These are phyloP conservation scores for Cyprinodon diabolis DNA, from an alignment of 2,797 vertebrate species.

Conservation along the genomic window DNA sequence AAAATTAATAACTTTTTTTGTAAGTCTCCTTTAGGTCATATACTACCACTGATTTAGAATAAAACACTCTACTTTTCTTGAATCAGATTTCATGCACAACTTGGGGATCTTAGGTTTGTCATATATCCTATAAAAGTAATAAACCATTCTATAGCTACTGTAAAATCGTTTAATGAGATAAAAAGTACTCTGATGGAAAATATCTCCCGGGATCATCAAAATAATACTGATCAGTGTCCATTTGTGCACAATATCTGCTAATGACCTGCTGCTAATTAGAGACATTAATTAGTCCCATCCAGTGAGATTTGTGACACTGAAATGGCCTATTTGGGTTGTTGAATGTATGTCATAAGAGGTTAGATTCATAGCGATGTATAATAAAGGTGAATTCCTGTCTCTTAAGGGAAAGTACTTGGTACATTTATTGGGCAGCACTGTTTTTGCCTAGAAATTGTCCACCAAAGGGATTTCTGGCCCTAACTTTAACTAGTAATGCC, in stretches of 20 bases:
- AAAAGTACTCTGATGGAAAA: background rate
- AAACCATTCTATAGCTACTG: conserved; percentile 12
- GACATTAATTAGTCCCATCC: conserved; percentile 58
- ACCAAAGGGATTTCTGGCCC: background rate
- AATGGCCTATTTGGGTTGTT: conserved; percentile 33
- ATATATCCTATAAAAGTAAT: conserved; percentile 19
- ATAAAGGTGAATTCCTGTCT: conserved; percentile 20
- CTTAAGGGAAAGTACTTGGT: conserved; percentile 28
- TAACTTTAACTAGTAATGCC: background rate
- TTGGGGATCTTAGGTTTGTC: background rate
- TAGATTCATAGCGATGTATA: conserved; percentile 23
- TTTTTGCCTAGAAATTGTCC: background rate
- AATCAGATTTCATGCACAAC: background rate
- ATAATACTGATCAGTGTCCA: conserved; percentile 42
- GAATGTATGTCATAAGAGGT: conserved; percentile 38
- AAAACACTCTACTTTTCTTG: background rate
- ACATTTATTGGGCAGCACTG: background rate
- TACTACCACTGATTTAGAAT: background rate
- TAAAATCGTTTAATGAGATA: background rate
- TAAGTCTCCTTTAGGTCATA: too few species aligned
- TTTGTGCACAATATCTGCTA: conserved; percentile 41
- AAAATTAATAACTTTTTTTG: background rate
- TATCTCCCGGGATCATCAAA: conserved; percentile 24
- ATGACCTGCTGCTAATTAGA: conserved; percentile 64
- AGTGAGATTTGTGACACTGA: conserved; percentile 52